Base-by-base conservation (phyloP, 2,797 vertebrate species). In the Potorous gilbertii region DNA sequence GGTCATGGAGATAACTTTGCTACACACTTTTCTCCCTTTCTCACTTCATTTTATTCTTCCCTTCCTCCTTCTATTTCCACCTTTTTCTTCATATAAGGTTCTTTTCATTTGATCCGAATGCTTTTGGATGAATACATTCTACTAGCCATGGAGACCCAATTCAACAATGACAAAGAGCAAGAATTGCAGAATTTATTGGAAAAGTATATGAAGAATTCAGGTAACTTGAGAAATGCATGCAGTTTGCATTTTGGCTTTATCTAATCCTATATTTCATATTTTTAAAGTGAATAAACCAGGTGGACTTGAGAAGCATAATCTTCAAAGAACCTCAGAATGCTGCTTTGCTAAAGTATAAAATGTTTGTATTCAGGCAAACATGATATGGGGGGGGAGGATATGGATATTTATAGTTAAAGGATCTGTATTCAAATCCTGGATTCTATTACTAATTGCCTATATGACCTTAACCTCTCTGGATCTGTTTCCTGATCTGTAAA, bases 101-200 rank as follows among this genome's bases (percentile, higher is more conserved):
- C 99, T 96, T 99, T 99, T 98, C 99, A 99, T 97, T 99, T 99
- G 98, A 99, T 99, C 97, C 98, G 99, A 97, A 99, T 99, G 99
- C 99, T 99, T 97, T 97, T 99, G n/a, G 99, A 99, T 95, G 99
- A 99, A 97, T 99, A 99, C 98, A 99, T 99, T 98, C 99, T 99
- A 94, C 96, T 99, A 40, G 99, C 99, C 92, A 99, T 99, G 98
- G 99, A 99, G 98, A 99, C 99, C 28, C 99, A 99, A 97, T 99
- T 99, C 98, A 99, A 99, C 98, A 99, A 99, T 34, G 99, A 99
- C 98, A 99, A 99, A 98, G 99, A 99, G 97, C 99, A 99, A 98
- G 99, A 99, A 94, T 99, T 99, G 97, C 99, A 99, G 98, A 99
- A 99, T 98, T 99, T 99, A 56, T 97, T 99, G 98, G 99, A 99